These are phyloP conservation scores for Melanotaenia pygmaea DNA, from an alignment of 2,797 vertebrate species.

Conservation along the genomic window DNA sequence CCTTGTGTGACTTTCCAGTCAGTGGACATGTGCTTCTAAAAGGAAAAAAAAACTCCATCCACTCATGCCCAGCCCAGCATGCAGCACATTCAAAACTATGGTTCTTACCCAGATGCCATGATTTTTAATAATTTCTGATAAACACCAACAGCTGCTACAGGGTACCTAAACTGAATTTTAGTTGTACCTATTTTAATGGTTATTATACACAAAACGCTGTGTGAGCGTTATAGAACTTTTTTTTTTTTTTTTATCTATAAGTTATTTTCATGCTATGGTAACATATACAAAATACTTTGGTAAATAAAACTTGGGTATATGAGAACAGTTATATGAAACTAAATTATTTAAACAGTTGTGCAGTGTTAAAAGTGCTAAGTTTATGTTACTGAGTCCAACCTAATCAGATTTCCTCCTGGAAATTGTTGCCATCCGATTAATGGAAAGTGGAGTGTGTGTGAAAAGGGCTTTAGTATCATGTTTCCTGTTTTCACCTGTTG, in stretches of 20 bases:
- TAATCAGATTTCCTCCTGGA: background rate
- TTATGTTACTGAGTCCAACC: background rate
- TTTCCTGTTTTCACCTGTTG: background rate
- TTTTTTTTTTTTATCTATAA: too few relatives aligned
- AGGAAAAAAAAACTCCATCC: background rate
- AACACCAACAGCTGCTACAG: background rate
- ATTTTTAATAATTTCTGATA: background rate
- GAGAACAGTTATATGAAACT: background rate
- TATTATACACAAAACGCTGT: too few relatives aligned
- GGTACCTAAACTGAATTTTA: background rate
- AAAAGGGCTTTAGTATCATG: background rate
- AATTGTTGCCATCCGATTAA: background rate
- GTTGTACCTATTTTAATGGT: background rate
- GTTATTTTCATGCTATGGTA: too few relatives aligned
- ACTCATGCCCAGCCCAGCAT: background rate
- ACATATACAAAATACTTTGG: too few relatives aligned
- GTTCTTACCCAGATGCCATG: background rate
- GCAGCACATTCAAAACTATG: background rate
- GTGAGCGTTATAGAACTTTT: too few relatives aligned
- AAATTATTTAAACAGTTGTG: background rate
- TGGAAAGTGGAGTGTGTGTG: background rate
- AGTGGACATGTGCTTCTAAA: background rate
- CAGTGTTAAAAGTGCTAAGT: background rate
- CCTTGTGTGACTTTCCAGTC: background rate
- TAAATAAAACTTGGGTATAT: background rate